Evolutionary conservation across 2,888 invertebrate species (phyloP), one percentile per base, ranked within the genome.

Genomic region (Ophonus ardosiacus): DNA sequence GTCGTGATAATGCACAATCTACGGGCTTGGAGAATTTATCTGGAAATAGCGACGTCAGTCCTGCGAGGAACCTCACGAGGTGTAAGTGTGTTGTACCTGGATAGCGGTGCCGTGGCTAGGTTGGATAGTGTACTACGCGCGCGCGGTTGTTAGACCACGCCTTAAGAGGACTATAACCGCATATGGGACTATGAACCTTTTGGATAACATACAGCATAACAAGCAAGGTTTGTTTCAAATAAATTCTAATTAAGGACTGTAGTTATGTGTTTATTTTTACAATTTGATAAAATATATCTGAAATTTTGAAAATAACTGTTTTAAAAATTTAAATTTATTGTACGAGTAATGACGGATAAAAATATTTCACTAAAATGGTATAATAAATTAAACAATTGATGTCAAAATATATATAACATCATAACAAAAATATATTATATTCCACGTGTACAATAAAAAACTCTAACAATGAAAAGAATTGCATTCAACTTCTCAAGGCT

Each of bases 1-100:
- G 84, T 84, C 84, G 40, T 84, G 84, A 84, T 84, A 84, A 84
- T 84, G 78, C 76, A 82, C 82, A 84, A 84, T 84, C 84, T 84
- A 84, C 78, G 78, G 57, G 78, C 84, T 84, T 76, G 78, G 63
- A 84, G 84, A 84, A 84, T 84, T 76, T 84, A 84, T 84, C 84
- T 84, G 84, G 63, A 84, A 84, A 68, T 84, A 78, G 56, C 84
- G 43, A 63, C 63, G 56, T 15, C 84, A 84, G 84, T 84, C 40
- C 65, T 43, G 63, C 61, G 18, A 63, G 76, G 38, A 63, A 40
- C n/a, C 59, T 76, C 84, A 84, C 43, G 65, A 84, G 56, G 84
- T 84, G 78, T 78, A 84, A 56, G 84, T 84, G 84, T 78, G 59
- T 61, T 10, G 40, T 40, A 80, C 59, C 80, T 61, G 59, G 59